A percentile compares a stretch with the other conserved stretches of the same genome.
phyloP scores from a whole-genome alignment of 2,113 vertebrate genomes.

The Hydrolagus affinis region DNA sequence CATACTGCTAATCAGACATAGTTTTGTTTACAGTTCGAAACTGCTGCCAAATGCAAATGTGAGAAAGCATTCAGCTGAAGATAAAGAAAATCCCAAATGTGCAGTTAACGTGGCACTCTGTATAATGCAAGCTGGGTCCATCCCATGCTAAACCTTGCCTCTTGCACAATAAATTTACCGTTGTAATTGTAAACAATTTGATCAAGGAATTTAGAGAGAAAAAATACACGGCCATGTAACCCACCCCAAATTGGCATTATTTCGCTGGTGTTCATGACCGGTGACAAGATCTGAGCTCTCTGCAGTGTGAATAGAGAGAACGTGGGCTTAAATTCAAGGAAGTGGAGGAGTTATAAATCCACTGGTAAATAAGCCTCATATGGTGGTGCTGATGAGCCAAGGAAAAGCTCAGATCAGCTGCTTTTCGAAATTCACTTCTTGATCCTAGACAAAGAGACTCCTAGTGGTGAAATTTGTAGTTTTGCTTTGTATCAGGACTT shows the following conservation, averaged over 20 bases:
- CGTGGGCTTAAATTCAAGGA: background rate
- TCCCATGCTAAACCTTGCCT: too few relatives aligned
- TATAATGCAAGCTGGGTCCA: background rate
- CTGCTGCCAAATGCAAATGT: constrained; percentile 14
- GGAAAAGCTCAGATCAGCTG: background rate
- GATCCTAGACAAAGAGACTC: background rate
- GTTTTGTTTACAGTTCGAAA: constrained; percentile 25
- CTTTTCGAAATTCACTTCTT: background rate
- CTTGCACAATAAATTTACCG: background rate
- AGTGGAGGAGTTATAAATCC: background rate
- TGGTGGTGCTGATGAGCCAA: background rate
- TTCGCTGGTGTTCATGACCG: background rate
- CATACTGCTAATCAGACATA: background rate
- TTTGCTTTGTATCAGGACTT: background rate
- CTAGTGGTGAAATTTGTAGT: background rate
- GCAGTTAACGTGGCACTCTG: background rate
- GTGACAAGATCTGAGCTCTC: background rate
- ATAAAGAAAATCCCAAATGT: background rate
- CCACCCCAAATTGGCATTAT: background rate
- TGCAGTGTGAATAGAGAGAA: too few relatives aligned
- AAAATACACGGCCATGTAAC: background rate
- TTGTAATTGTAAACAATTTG: background rate
- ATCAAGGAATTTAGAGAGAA: background rate
- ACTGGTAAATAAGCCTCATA: background rate
- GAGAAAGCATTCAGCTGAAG: background rate